Evolutionary conservation across 1,140 invertebrate genomes (phyloP).

Genomic region (Heliothis virescens): DNA sequence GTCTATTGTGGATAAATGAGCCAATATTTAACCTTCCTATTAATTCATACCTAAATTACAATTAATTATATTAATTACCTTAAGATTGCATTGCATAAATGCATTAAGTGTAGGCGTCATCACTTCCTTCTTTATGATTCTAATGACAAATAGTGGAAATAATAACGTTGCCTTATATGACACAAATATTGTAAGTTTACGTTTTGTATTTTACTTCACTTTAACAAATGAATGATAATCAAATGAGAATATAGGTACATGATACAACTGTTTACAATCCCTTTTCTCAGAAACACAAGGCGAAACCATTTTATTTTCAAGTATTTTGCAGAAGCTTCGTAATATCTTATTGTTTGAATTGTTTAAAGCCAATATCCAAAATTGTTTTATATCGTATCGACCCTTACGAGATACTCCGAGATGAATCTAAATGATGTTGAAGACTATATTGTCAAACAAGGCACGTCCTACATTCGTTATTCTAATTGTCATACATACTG

Average conservation of each 20-base stretch:
- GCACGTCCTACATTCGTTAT: conserved; percentile 35
- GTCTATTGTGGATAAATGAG: too few relatives aligned
- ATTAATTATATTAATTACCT: too few relatives aligned
- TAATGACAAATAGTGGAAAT: conserved; percentile 5
- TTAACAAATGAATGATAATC: background rate
- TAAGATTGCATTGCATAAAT: background rate
- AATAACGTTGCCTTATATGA: conserved; percentile 1
- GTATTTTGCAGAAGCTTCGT: too few relatives aligned
- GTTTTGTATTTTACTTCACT: background rate
- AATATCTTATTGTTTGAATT: background rate
- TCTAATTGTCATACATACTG: conserved; percentile 37
- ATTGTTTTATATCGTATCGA: background rate
- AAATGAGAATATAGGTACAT: conserved; percentile 1
- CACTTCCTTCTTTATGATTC: background rate
- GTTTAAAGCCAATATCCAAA: background rate
- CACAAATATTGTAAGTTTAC: background rate
- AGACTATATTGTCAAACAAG: conserved; percentile 9
- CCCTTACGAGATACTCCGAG: background rate
- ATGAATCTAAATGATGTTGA: conserved; percentile 8
- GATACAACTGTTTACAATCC: background rate
- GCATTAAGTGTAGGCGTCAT: background rate
- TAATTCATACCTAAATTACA: too few relatives aligned
- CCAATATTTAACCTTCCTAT: too few relatives aligned
- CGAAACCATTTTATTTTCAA: background rate
- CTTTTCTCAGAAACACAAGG: background rate